A percentile compares a stretch with the other conserved stretches of the same genome.
phyloP scores from a whole-genome alignment of 2,888 invertebrate species.

The Noctua janthe region DNA sequence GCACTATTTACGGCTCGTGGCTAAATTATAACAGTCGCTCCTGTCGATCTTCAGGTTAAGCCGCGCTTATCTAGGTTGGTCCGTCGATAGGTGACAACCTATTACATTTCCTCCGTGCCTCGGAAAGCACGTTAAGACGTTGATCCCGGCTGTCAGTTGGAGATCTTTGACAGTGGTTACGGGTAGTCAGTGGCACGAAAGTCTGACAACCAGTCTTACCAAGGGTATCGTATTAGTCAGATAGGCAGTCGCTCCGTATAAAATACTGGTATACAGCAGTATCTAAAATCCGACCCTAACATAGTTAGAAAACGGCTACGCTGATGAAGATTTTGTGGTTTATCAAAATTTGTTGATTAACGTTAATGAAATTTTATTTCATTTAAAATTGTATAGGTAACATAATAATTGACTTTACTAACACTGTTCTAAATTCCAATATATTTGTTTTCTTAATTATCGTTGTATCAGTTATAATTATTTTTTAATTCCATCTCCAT shows the following conservation, averaged over 20 bases:
- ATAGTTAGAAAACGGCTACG: not conserved
- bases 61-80: not conserved
- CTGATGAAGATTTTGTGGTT: too few relatives aligned
- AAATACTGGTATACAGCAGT: not conserved
- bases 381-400: too few relatives aligned
- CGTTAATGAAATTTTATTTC: too few relatives aligned
- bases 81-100: not conserved
- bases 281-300: not conserved
- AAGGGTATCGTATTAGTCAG: not conserved
- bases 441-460: not conserved
- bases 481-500: not conserved
- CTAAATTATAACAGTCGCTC: not conserved
- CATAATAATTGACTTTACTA: too few relatives aligned
- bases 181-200: not conserved
- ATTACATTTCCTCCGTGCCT: not conserved
- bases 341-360: too few relatives aligned
- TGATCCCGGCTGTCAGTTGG: not conserved
- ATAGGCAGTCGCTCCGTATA: not conserved
- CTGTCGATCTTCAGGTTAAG: not conserved
- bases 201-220: not conserved
- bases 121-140: not conserved
- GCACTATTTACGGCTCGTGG: not conserved
- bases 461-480: not conserved
- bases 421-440: not conserved
- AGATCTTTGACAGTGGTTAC: not conserved